A percentile compares a stretch with the other conserved stretches of the same genome.
phyloP scores from a whole-genome alignment of 2,797 vertebrate genomes.

The Pithecia hirsuta region DNA sequence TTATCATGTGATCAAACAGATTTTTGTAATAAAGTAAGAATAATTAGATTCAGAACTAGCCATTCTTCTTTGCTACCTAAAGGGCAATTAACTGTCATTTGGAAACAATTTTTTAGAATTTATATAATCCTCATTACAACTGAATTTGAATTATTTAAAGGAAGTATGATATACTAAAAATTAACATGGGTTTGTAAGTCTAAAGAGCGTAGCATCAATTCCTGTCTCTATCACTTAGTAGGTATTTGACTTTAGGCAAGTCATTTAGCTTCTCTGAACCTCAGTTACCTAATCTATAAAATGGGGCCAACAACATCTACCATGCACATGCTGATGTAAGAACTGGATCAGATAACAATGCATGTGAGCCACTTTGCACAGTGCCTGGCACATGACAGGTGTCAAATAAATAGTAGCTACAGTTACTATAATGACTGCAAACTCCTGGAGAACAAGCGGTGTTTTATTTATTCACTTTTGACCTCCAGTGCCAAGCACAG shows the following conservation, averaged over 20 bases:
- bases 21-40: constrained; percentile 77
- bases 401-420: not conserved
- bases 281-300: not conserved
- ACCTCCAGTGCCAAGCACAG: not conserved
- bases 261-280: not conserved
- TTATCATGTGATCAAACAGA: constrained; percentile 77
- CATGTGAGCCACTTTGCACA: not conserved
- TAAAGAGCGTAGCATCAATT: not conserved
- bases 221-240: not conserved
- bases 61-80: constrained; percentile 54
- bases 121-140: constrained; percentile 52
- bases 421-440: not conserved
- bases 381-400: not conserved
- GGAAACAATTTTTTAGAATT: constrained; percentile 77
- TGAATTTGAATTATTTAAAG: constrained; percentile 43
- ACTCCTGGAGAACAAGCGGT: not conserved
- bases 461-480: not conserved
- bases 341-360: not conserved
- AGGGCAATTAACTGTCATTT: constrained; percentile 67
- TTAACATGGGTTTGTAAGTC: not conserved
- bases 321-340: not conserved
- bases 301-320: not conserved
- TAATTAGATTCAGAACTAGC: constrained; percentile 76
- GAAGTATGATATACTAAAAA: not conserved
- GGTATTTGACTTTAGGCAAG: not conserved